Base-by-base conservation (phyloP, 64 coral and sea anemone genomes). In the Astreopora myriophthalma region DNA sequence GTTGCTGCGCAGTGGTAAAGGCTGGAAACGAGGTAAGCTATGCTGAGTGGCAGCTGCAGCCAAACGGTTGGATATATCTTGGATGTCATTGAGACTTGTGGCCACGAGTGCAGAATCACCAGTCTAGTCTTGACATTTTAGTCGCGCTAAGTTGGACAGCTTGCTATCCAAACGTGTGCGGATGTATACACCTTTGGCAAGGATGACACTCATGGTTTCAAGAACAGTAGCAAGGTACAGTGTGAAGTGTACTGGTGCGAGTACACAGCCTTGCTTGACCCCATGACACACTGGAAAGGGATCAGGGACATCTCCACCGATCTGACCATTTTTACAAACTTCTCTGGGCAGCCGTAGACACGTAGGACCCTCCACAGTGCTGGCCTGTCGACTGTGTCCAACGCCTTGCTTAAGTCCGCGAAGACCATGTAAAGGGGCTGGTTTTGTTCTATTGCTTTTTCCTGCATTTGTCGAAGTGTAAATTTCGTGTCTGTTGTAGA, bases 121-220 rank as follows among this genome's bases (percentile, higher is more conserved):
- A 42, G 39, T n/a, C n/a, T n/a, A n/a, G n/a, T n/a, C n/a, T n/a
- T n/a, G n/a, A n/a, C n/a, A n/a, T n/a, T n/a, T n/a, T n/a, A 87
- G 67, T 22, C 85, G 0, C 37, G 85, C 85, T 26, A 87, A 0
- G 57, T 85, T 85, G 58, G 66, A 85, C 58, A 85, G 82, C 37
- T 67, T 68, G 31, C 60, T 46, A 48, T 30, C 82, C 3, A 33
- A 67, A 55, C 60, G 65, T 85, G 72, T 85, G 82, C 0, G 61
- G 63, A 85, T 85, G 82, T 67, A 68, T 60, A 85, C 82, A 33
- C 57, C 72, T 1, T 20, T 69, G 3, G 11, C 22, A 20, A 69
- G 66, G 11, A 9, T 20, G 6, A 32, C 72, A 11, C 2, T 75
- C 7, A 35, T 35, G 34, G 72, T 32, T 14, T 75, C 72, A 5